phyloP scores from a whole-genome alignment of 2,888 invertebrate species.

The Apomyelois bistriatella region DNA sequence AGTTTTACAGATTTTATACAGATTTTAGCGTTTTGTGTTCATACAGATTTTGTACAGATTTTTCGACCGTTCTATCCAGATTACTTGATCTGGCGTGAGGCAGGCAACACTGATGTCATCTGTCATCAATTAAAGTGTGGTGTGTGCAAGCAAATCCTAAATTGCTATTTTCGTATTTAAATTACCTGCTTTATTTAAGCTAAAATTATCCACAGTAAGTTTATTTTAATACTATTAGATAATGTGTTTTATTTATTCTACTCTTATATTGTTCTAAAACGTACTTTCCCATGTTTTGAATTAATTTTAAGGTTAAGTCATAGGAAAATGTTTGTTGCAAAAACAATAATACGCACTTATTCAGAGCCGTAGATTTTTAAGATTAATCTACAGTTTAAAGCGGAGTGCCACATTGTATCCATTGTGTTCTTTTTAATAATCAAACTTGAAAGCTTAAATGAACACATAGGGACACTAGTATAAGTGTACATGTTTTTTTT shows the following conservation, averaged over 20 bases:
- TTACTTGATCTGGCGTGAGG: no score
- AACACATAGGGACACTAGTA: background rate
- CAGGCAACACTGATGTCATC: no score
- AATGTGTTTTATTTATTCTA: background rate
- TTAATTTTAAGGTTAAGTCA: background rate
- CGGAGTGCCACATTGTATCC: conserved; percentile 39
- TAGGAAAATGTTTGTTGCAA: background rate
- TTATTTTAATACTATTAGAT: background rate
- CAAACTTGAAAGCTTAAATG: background rate
- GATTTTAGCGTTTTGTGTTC: no score
- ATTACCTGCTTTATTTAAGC: background rate
- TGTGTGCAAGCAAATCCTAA: background rate
- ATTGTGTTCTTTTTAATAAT: conserved; percentile 1
- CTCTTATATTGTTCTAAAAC: background rate
- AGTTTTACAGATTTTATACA: no score
- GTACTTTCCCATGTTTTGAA: background rate
- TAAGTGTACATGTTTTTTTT: no score
- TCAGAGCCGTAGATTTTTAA: conserved; percentile 55
- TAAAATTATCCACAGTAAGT: background rate
- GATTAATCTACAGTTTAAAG: conserved; percentile 49
- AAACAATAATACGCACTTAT: conserved; percentile 39
- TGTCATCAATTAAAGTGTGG: no score
- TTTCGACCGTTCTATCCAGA: no score
- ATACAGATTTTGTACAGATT: no score
- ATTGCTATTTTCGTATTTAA: background rate